Conservation (phyloP, 2,113 vertebrate genomes). For the Urocitellus parryii region DNA sequence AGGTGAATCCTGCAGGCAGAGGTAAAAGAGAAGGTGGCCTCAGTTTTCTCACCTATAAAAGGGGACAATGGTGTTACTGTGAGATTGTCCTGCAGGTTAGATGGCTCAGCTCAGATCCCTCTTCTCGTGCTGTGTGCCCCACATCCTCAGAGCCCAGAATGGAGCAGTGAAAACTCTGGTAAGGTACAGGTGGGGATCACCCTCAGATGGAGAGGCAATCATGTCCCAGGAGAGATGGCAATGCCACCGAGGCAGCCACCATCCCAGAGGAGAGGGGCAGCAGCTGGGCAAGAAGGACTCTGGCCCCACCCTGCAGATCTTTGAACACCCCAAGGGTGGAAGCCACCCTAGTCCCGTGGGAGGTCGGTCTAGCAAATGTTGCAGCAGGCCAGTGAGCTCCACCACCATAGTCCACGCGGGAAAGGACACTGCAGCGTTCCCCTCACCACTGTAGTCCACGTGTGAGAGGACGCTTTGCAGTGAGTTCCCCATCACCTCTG, state of each 20-base stretch:
- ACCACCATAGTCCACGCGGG: fast-evolving
- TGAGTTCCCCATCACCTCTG: too few species aligned
- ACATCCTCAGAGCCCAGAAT: neutral
- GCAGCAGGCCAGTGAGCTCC: too few species aligned
- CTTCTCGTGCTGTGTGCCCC: neutral
- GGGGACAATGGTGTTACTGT: fast-evolving
- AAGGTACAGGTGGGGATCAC: fast-evolving
- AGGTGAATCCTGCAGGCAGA: too few species aligned
- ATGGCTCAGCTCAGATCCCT: neutral
- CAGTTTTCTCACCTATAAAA: neutral
- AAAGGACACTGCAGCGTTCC: neutral
- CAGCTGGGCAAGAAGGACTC: neutral
- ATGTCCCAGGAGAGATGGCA: fast-evolving
- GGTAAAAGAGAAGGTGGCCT: fast-evolving
- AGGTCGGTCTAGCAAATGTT: fast-evolving
- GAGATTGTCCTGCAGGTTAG: fast-evolving
- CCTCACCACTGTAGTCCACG: too few species aligned
- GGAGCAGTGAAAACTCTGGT: fast-evolving
- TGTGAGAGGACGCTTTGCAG: too few species aligned
- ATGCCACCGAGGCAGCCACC: too few species aligned
- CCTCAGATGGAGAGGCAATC: fast-evolving
- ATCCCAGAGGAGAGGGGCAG: neutral
- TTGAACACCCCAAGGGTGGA: fast-evolving
- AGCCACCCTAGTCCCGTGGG: fast-evolving
- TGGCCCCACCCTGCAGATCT: too few species aligned